These are phyloP conservation scores for Xenotilapia flavipinnis DNA, from an alignment of 2,113 vertebrate species.

Conservation along the genomic window DNA sequence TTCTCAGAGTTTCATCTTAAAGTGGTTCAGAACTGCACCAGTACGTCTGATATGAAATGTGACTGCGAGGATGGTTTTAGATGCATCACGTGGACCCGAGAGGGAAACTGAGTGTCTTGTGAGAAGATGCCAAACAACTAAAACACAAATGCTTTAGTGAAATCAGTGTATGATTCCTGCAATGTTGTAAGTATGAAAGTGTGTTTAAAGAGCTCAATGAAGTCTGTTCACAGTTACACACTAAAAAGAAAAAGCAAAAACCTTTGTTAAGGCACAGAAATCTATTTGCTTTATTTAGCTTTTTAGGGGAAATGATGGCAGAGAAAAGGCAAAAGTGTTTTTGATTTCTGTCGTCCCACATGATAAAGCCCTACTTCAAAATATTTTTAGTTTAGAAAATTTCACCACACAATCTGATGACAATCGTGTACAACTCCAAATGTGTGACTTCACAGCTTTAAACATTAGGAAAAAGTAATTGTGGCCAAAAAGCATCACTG, in stretches of 20 bases:
- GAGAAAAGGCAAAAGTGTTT: not conserved
- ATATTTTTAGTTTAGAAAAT: not conserved
- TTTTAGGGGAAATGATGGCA: not conserved
- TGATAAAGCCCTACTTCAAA: not conserved
- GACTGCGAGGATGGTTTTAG: constrained; percentile 30
- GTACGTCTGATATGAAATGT: constrained; percentile 13
- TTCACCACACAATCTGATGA: not conserved
- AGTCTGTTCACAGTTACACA: not conserved
- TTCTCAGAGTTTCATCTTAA: constrained; percentile 29
- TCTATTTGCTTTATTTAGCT: not conserved
- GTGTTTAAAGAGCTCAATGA: constrained; percentile 35
- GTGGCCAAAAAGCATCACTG: not conserved
- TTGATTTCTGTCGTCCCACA: not conserved
- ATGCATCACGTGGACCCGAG: accelerated
- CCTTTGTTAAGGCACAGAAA: not conserved
- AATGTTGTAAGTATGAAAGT: constrained; percentile 44
- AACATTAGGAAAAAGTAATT: not conserved
- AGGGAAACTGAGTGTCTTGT: constrained; percentile 23
- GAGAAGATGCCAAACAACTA: not conserved
- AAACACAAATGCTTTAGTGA: constrained; percentile 52
- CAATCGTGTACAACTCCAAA: not conserved
- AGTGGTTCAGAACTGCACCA: constrained; percentile 32
- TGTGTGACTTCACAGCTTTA: not conserved
- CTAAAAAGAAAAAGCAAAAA: not conserved
- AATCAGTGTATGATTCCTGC: constrained; percentile 52